These are phyloP conservation scores for Crossaster papposus DNA, from an alignment of 53 echinoderm and acorn worm species.

Conservation along the genomic window DNA sequence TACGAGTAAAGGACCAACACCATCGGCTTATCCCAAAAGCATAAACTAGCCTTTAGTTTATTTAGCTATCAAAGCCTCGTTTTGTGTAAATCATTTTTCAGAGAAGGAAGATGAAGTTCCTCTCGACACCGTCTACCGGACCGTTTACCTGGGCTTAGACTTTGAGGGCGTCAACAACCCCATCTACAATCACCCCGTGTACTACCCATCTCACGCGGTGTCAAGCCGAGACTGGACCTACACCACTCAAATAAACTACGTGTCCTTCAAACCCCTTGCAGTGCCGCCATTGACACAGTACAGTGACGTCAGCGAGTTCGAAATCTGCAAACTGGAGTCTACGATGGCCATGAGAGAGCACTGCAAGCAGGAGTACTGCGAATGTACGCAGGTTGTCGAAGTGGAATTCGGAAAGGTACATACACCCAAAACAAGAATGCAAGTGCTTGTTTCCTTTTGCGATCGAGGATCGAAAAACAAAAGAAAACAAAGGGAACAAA, in stretches of 20 bases:
- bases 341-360: constrained; percentile 61
- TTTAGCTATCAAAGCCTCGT: no score
- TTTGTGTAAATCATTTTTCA: not conserved
- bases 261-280: constrained; percentile 68
- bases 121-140: constrained; percentile 17
- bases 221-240: constrained; percentile 58
- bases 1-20: no score
- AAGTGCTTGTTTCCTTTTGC: no score
- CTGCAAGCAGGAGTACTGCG: constrained; percentile 76
- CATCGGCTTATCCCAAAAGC: no score
- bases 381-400: constrained; percentile 74
- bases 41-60: no score
- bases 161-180: constrained; percentile 65
- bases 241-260: constrained; percentile 84
- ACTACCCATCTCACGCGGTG: constrained; percentile 73
- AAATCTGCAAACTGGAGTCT: constrained; percentile 65
- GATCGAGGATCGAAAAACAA: no score
- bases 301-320: constrained; percentile 50
- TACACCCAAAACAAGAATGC: not conserved
- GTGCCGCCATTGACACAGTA: constrained; percentile 72
- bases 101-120: not conserved
- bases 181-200: constrained; percentile 68
- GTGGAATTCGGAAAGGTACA: constrained; percentile 77
- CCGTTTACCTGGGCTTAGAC: constrained; percentile 49
- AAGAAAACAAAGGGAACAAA: no score